Percentiles rank a stretch among this genome's conserved stretches.
phyloP scores from a whole-genome alignment of 2,113 vertebrate genomes.

The Hippolais icterina region DNA sequence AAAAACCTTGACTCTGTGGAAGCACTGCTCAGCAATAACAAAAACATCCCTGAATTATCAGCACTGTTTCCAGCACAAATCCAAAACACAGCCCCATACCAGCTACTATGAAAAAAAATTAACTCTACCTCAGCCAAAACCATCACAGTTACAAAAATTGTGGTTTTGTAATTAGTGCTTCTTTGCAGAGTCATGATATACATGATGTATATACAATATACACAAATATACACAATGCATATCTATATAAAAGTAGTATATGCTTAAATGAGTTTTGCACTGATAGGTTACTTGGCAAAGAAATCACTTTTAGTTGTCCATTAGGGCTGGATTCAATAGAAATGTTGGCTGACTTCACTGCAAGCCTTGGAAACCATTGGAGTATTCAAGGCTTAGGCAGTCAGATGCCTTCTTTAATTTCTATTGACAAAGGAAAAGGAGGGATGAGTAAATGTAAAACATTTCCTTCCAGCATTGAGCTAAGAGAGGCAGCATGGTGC shows the following conservation, averaged over 20 bases:
- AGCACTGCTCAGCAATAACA: not conserved
- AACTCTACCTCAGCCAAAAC: not conserved
- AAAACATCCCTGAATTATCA: constrained; percentile 18
- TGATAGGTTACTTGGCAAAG: constrained; percentile 39
- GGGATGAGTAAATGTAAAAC: constrained; percentile 60
- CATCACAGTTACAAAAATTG: not conserved
- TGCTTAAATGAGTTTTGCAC: not conserved
- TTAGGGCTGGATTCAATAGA: constrained; percentile 57
- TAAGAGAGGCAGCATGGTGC: constrained; percentile 38
- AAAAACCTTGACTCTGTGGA: not conserved
- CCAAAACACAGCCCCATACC: not conserved
- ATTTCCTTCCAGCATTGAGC: constrained; percentile 59
- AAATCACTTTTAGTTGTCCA: not conserved
- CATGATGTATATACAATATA: not conserved
- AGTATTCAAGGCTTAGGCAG: constrained; percentile 39
- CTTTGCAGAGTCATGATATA: not conserved
- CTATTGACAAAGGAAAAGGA: constrained; percentile 60
- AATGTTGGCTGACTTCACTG: constrained; percentile 39
- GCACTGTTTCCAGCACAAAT: not conserved
- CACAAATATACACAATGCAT: accelerated
- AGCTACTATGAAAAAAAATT: not conserved
- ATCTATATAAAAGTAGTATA: not conserved
- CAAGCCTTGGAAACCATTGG: constrained; percentile 34
- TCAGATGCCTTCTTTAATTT: constrained; percentile 63
- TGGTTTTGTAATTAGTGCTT: not conserved